Evolutionary conservation across 2,888 invertebrate species (phyloP), one percentile per base, ranked within the genome.

Genomic region (Drosophila nigritarsus): DNA sequence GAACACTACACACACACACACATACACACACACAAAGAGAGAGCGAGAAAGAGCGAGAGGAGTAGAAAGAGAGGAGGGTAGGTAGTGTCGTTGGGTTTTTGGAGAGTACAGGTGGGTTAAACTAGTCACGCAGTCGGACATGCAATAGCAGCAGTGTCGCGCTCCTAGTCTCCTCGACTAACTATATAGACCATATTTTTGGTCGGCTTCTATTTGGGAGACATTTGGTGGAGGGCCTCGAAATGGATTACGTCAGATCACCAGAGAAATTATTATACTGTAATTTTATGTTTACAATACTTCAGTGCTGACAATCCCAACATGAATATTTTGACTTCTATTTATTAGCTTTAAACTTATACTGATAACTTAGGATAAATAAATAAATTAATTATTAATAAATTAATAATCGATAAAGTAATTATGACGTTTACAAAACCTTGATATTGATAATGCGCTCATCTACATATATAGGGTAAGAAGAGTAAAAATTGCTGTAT

Each of bases 71-170:
- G 55, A 40, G 32, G 36, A 4, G 27, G 38, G 13, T 18, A 34
- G 11, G 34, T 32, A 40, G 40, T 50, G 32, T 40, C 54, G 38
- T 30, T 53, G 51, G 38, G 30, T 61, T 45, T 45, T 58, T 75
- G 63, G 53, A 62, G 58, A 69, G 68, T 64, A 67, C 80, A 81
- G 83, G 83, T 86, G 82, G 80, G 83, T 66, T 87, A 82, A 87
- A 87, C 82, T 81, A 84, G 86, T 86, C 88, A 86, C 90, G 86
- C 88, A 86, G 88, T 73, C 74, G 70, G 78, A 85, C 90, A 86
- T 88, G 85, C 90, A 82, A 89, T 80, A 63, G 90, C 90, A 85
- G 87, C 78, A 63, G 45, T 24, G 71, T 73, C 72, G 77, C 80
- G 70, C 78, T 78, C 40, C 30, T 67, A 59, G 59, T 63, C 53